Base-by-base conservation (phyloP, 1,140 invertebrate genomes). In the Microvelia longipes region DNA sequence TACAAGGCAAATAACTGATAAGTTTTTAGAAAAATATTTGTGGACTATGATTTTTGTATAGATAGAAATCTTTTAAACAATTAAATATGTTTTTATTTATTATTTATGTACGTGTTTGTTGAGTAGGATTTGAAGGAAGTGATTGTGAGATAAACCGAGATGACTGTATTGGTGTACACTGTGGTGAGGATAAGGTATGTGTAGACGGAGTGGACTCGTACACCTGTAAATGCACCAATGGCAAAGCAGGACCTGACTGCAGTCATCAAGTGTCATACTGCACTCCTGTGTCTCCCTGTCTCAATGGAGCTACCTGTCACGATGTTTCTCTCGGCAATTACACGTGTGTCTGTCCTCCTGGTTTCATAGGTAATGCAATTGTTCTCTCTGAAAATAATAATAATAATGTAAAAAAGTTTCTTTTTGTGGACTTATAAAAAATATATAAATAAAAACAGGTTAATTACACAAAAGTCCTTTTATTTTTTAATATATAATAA, bases 71-170 rank as follows among this genome's bases (percentile, higher is more conserved):
- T n/a, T n/a, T n/a, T n/a, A n/a, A n/a, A n/a, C n/a, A n/a, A n/a
- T n/a, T n/a, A n/a, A n/a, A n/a, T n/a, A n/a, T n/a, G n/a, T n/a
- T n/a, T n/a, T n/a, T n/a, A n/a, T n/a, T n/a, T n/a, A n/a, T n/a
- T n/a, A n/a, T n/a, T n/a, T n/a, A n/a, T n/a, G n/a, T n/a, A n/a
- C n/a, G n/a, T n/a, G n/a, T n/a, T n/a, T n/a, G n/a, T n/a, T n/a
- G 35, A 71, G 11, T 67, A 75, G 88, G 87, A 25, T 96, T 87
- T 81, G 85, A 86, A 68, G 94, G 94, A 11, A 80, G 83, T 67
- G 79, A 84, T 25, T 97, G 93, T 80, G 89, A 94, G 69, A 80
- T 83, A 28, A 85, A 91, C 71, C 85, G 89, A 66, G 87, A 93
- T 79, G 87, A 92, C 62, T 92, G 91, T 73, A 73, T 82, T 2